Evolutionary conservation across 2,113 vertebrate species (phyloP).

Genomic region (Corythaixoides concolor): DNA sequence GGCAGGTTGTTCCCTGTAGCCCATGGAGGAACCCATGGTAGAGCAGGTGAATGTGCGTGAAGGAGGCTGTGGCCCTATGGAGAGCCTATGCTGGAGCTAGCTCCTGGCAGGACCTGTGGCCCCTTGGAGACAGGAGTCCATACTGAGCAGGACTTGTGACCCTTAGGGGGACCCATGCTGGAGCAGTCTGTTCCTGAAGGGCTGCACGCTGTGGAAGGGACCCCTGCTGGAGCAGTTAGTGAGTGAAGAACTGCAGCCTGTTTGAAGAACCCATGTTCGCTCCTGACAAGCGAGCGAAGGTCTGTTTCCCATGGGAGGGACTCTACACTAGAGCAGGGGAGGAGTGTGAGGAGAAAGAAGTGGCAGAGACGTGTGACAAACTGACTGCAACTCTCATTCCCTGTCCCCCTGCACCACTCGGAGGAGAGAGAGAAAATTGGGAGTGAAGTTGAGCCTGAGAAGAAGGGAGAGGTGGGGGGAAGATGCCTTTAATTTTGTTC

Average conservation of each 20-base stretch:
- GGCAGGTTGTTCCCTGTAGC: background rate
- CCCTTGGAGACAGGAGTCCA: background rate
- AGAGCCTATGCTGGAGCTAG: background rate
- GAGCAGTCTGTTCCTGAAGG: background rate
- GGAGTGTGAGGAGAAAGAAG: background rate
- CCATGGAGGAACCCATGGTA: rapidly evolving
- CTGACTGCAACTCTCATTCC: background rate
- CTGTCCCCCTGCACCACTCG: rapidly evolving
- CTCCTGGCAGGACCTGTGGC: background rate
- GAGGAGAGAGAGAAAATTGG: background rate
- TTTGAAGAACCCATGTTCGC: background rate
- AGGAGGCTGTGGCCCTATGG: background rate
- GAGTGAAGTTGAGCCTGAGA: background rate
- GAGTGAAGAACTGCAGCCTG: background rate
- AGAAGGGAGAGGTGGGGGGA: background rate
- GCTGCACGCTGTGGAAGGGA: background rate
- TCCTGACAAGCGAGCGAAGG: background rate
- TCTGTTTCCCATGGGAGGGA: rapidly evolving
- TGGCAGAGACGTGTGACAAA: background rate
- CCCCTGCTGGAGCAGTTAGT: background rate
- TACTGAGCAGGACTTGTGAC: rapidly evolving
- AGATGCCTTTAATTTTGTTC: background rate
- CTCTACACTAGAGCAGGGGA: background rate
- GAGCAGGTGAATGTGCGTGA: background rate
- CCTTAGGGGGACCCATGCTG: rapidly evolving